Conservation (phyloP, 2,113 vertebrate genomes). For the Ophthalmolycus amberensis region DNA sequence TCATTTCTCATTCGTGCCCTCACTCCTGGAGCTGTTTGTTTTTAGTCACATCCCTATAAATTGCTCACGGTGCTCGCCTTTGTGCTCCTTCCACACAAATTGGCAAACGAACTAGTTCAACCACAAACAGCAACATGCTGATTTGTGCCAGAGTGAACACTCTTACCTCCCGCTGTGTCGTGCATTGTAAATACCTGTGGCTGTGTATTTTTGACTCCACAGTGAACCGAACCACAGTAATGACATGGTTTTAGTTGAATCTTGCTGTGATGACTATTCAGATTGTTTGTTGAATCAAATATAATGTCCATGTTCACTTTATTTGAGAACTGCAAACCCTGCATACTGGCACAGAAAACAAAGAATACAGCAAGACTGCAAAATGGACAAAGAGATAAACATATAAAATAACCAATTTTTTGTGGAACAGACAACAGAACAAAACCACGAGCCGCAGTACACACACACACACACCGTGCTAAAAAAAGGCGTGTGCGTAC, state of each 20-base stretch:
- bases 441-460: conserved; percentile 3
- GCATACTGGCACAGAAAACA: background rate
- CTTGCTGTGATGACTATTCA: background rate
- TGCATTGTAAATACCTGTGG: conserved; percentile 30
- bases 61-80: conserved; percentile 29
- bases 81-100: conserved; percentile 24
- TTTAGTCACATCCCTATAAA: conserved; percentile 21
- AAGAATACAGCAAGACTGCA: background rate
- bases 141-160: conserved; percentile 27
- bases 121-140: conserved; percentile 22
- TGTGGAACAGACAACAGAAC: conserved; percentile 12
- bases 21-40: conserved; percentile 28
- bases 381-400: conserved; percentile 8
- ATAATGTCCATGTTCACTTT: background rate
- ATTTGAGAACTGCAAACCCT: background rate
- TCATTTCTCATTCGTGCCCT: conserved; percentile 37
- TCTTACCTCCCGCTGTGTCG: conserved; percentile 1
- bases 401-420: conserved; percentile 15
- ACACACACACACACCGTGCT: background rate
- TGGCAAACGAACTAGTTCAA: conserved; percentile 36
- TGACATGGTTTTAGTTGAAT: background rate
- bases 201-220: conserved; percentile 17
- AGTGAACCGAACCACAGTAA: background rate
- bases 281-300: conserved; percentile 15
- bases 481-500: conserved; percentile 9